Percentiles rank a stretch among this genome's conserved stretches.
These are phyloP conservation scores for Ceratosolen solmsi DNA, from an alignment of 1,140 invertebrate genomes.

Conservation along the genomic window DNA sequence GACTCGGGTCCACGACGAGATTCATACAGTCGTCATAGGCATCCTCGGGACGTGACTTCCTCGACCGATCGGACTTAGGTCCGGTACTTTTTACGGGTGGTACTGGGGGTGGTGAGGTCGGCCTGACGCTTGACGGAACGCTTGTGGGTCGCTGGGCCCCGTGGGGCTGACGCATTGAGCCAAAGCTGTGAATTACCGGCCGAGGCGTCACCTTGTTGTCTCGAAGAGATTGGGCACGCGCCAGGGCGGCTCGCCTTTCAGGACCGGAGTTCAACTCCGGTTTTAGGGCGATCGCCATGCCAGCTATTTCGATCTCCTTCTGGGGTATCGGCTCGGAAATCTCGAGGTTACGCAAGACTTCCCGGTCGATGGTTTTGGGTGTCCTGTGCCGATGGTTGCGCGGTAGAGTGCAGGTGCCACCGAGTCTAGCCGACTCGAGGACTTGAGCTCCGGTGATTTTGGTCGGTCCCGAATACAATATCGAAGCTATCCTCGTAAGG, in stretches of 20 bases:
- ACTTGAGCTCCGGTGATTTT: conserved; percentile 49
- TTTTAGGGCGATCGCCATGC: conserved; percentile 75
- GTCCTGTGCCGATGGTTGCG: conserved; percentile 77
- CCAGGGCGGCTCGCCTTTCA: conserved; percentile 75
- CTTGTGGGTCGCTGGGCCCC: conserved; percentile 80
- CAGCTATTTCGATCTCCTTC: conserved; percentile 77
- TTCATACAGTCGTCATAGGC: conserved; percentile 86
- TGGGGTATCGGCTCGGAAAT: conserved; percentile 88
- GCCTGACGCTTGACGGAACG: conserved; percentile 76
- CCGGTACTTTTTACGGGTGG: conserved; percentile 70
- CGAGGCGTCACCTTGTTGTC: conserved; percentile 74
- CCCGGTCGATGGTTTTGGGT: conserved; percentile 80
- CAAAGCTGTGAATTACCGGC: conserved; percentile 82
- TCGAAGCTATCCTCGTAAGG: conserved; percentile 84
- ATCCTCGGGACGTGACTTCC: conserved; percentile 64
- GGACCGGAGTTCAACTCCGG: conserved; percentile 66
- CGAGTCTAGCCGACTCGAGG: conserved; percentile 40
- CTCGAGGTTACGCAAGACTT: conserved; percentile 81
- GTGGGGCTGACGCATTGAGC: conserved; percentile 81
- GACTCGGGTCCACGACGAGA: conserved; percentile 73
- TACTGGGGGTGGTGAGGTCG: conserved; percentile 78
- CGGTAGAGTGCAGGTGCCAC: conserved; percentile 74
- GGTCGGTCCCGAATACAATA: conserved; percentile 77
- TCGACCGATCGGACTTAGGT: neutral
- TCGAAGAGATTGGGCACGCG: conserved; percentile 85